Conservation (phyloP, 2,888 invertebrate genomes). For the Diaperis boleti region DNA sequence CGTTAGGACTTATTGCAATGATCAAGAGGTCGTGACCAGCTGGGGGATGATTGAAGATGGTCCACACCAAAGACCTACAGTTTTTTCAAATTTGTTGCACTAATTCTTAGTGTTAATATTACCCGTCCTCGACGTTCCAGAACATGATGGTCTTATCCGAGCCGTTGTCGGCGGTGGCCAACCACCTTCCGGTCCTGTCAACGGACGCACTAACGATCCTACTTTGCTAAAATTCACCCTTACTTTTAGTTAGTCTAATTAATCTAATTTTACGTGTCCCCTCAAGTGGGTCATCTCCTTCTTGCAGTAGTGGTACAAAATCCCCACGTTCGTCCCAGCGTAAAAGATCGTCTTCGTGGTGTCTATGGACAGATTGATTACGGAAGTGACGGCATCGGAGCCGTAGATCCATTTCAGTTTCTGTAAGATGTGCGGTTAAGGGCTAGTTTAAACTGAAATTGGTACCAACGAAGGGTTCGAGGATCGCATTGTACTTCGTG, state of each 20-base stretch:
- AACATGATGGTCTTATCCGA: slow-evolving; percentile 71
- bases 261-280: slow-evolving; percentile 74
- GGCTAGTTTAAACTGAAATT: not conserved
- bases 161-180: slow-evolving; percentile 72
- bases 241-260: not conserved
- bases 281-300: slow-evolving; percentile 74
- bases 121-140: slow-evolving; percentile 68
- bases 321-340: slow-evolving; percentile 73
- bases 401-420: slow-evolving; percentile 34
- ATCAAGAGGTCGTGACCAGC: slow-evolving; percentile 59
- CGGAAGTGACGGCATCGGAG: slow-evolving; percentile 25
- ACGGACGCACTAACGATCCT: slow-evolving; percentile 67
- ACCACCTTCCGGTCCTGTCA: slow-evolving; percentile 70
- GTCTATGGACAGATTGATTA: slow-evolving; percentile 65
- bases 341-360: slow-evolving; percentile 72
- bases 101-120: not conserved
- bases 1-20: slow-evolving; percentile 69
- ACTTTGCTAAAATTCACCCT: slow-evolving; percentile 66
- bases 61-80: slow-evolving; percentile 66
- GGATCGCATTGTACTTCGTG: slow-evolving; percentile 15
- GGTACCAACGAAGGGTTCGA: slow-evolving; percentile 32
- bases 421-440: not conserved
- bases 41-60: slow-evolving; percentile 69
- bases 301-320: slow-evolving; percentile 74
- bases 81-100: not conserved